These are phyloP conservation scores for Onychostoma macrolepis DNA, from an alignment of 2,113 vertebrate genomes.

Conservation along the genomic window DNA sequence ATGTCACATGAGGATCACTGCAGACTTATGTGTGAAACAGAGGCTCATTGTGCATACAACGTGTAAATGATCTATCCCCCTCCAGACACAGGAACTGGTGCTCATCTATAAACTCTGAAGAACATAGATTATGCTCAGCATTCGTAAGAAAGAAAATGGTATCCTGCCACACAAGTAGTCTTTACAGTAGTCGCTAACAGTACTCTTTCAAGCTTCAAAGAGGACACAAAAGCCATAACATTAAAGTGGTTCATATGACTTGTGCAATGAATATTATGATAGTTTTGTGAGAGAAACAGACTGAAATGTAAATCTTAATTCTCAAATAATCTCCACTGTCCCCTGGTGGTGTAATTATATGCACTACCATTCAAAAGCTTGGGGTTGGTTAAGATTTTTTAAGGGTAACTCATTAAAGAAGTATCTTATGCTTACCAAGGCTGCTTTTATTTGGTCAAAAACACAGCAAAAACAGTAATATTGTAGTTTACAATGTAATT, in stretches of 20 bases:
- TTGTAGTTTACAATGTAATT: no score
- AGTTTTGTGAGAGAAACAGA: neutral
- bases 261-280: neutral
- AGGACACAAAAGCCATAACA: neutral
- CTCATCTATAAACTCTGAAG: neutral
- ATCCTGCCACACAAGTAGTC: neutral
- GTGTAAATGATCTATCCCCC: neutral
- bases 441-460: no score
- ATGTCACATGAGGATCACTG: constrained; percentile 24
- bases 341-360: no score
- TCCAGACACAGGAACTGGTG: neutral
- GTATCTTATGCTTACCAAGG: no score
- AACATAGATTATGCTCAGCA: neutral
- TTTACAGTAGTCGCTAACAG: no score
- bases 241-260: neutral
- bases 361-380: no score
- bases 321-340: neutral
- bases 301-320: neutral
- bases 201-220: no score
- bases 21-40: neutral
- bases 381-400: no score
- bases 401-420: no score
- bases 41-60: neutral
- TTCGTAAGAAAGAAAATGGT: neutral
- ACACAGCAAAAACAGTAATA: no score